A percentile compares a stretch with the other conserved stretches of the same genome.
These are phyloP conservation scores for Conus ventricosus DNA, from an alignment of 1,140 invertebrate species.

Conservation along the genomic window DNA sequence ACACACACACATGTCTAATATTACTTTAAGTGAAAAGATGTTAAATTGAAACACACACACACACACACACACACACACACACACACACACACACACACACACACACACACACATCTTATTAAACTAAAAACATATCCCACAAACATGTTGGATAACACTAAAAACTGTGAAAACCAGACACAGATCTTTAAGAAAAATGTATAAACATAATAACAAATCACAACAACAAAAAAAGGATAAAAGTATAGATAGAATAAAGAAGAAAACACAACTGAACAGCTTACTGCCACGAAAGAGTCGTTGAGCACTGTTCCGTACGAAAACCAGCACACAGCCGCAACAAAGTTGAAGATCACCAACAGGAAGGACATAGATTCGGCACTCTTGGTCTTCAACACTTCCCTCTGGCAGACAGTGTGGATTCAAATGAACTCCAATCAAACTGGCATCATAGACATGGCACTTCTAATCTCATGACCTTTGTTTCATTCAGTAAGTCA, in stretches of 20 bases:
- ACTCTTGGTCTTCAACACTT: conserved; percentile 18
- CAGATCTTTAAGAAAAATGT: background rate
- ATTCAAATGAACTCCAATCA: background rate
- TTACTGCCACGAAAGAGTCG: conserved; percentile 19
- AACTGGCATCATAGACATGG: background rate
- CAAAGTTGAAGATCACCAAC: conserved; percentile 13
- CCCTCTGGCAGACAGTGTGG: background rate
- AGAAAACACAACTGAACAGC: background rate
- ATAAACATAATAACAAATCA: background rate
- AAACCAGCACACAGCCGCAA: conserved; percentile 17
- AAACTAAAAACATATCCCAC: too few relatives aligned
- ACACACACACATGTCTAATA: too few relatives aligned
- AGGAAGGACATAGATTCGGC: conserved; percentile 14
- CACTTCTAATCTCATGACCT: background rate
- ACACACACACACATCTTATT: too few relatives aligned
- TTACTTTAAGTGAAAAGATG: too few relatives aligned
- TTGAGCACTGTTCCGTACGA: conserved; percentile 11
- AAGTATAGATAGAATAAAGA: background rate
- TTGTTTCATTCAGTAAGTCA: background rate
- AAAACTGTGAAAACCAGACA: too few relatives aligned
- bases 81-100: too few relatives aligned
- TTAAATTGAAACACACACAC: too few relatives aligned
- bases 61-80: too few relatives aligned
- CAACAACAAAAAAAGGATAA: background rate
- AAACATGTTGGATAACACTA: too few relatives aligned